Evolutionary conservation across 1,140 invertebrate species (phyloP), one percentile per base, ranked within the genome.

Genomic region (Epicauta chinensis): DNA sequence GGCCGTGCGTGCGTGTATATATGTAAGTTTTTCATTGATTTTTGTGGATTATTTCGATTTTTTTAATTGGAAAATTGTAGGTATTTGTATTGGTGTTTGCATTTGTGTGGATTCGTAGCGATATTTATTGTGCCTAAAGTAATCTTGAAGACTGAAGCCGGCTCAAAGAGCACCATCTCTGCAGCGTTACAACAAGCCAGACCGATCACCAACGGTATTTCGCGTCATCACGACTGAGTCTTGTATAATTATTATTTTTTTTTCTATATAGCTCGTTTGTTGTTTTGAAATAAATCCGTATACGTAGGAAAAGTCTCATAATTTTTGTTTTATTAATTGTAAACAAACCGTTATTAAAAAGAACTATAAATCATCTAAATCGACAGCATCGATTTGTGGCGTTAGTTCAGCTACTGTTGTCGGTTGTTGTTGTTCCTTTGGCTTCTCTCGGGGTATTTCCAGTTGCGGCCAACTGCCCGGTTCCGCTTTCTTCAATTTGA

Each of bases 401-500:
- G 55, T 51, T 16, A 62, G 37, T 15, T 45, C 51, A 16, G 58
- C 47, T 48, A 48, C 42, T 31, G 14, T 44, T 44, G 42, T 39
- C 1, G 16, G 11, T 13, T 23, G 10, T 36, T 59, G 39, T 2
- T 31, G 15, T 56, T 50, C 48, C 14, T 53, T 15, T 12, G 31
- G 23, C 35, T 56, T 45, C 10, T 17, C 49, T 54, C 75, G 71
- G 2, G 82, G 80, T 60, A 88, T 79, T 62, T 87, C 80, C 7
- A 94, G 66, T 57, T 82, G 83, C 2, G 75, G 63, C 96, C 96
- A 98, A 39, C 81, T 81, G 13, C 85, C 82, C 2, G 84, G 75
- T 62, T 93, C 89, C 1, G 79, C 82, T 75, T 99, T 98, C 54
- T 83, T 87, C 62, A 99, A 66, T 62, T 89, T 93, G 9, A 99